These are phyloP conservation scores for Pteria penguin DNA, from an alignment of 2,888 invertebrate genomes.

Conservation along the genomic window DNA sequence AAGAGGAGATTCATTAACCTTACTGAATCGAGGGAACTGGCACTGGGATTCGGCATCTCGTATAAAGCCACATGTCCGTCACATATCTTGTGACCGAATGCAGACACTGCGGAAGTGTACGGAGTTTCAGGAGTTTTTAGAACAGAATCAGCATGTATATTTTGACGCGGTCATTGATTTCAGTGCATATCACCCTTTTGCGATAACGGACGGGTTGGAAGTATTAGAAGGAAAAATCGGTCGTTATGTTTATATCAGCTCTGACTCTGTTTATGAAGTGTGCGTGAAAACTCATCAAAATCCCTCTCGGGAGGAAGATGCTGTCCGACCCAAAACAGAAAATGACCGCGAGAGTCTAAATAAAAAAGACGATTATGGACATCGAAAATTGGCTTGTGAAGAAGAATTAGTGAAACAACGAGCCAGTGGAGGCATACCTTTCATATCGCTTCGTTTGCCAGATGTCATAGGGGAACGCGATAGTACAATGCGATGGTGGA, in stretches of 20 bases:
- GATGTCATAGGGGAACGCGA: slow-evolving; percentile 81
- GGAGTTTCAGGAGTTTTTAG: slow-evolving; percentile 58
- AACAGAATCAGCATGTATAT: slow-evolving; percentile 50
- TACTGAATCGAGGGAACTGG: slow-evolving; percentile 81
- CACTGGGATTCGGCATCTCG: slow-evolving; percentile 79
- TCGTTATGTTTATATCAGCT: slow-evolving; percentile 81
- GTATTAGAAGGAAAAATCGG: slow-evolving; percentile 74
- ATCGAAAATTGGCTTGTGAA: slow-evolving; percentile 80
- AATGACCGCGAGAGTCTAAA: slow-evolving; percentile 68
- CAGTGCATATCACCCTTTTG: slow-evolving; percentile 79
- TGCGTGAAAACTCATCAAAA: slow-evolving; percentile 69
- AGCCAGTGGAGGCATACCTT: slow-evolving; percentile 71
- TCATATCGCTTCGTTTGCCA: slow-evolving; percentile 80
- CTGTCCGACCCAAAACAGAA: slow-evolving; percentile 75
- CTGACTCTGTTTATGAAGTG: slow-evolving; percentile 82
- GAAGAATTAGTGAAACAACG: slow-evolving; percentile 76
- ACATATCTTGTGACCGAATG: slow-evolving; percentile 79
- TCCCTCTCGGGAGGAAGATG: slow-evolving; percentile 77
- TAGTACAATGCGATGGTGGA: slow-evolving; percentile 81
- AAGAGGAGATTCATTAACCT: slow-evolving; percentile 67
- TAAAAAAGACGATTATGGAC: slow-evolving; percentile 78
- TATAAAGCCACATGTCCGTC: slow-evolving; percentile 69
- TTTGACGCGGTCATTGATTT: slow-evolving; percentile 81
- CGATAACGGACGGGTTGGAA: slow-evolving; percentile 76
- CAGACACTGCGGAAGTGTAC: slow-evolving; percentile 58